A percentile compares a stretch with the other conserved stretches of the same genome.
Conservation (phyloP, 2,888 invertebrate species). For the Drosophila gaucha region DNA sequence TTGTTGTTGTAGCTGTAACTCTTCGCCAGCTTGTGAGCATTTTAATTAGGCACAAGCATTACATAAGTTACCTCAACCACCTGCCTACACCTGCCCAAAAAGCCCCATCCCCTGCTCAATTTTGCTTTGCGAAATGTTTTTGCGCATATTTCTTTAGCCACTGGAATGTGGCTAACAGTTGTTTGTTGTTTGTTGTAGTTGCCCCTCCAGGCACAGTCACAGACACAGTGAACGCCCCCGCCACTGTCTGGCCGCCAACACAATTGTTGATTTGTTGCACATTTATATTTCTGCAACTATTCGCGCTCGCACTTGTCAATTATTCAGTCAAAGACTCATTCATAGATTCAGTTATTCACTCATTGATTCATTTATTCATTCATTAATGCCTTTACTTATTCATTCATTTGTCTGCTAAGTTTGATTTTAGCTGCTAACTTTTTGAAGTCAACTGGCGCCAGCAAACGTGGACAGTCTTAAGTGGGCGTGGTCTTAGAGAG, state of each 20-base stretch:
- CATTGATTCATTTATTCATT: not conserved
- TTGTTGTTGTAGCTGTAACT: slow-evolving; percentile 30
- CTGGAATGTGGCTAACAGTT: not conserved
- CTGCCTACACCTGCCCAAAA: slow-evolving; percentile 8
- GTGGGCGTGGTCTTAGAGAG: too few relatives aligned
- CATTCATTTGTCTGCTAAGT: too few relatives aligned
- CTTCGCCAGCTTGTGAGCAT: slow-evolving; percentile 23
- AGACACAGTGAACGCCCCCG: slow-evolving; percentile 51
- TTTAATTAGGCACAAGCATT: slow-evolving; percentile 65
- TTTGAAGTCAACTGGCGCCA: too few relatives aligned
- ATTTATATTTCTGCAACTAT: slow-evolving; percentile 47
- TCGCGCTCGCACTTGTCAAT: slow-evolving; percentile 53
- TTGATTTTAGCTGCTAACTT: too few relatives aligned
- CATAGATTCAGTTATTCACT: slow-evolving; percentile 31
- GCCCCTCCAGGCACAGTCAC: slow-evolving; percentile 23
- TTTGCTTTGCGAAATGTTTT: slow-evolving; percentile 36
- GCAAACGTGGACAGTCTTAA: not conserved
- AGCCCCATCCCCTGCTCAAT: slow-evolving; percentile 7
- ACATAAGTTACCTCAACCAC: slow-evolving; percentile 41
- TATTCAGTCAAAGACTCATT: slow-evolving; percentile 34
- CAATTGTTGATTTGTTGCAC: slow-evolving; percentile 20
- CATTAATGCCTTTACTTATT: not conserved
- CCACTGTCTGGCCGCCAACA: slow-evolving; percentile 37
- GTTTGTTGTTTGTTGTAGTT: not conserved
- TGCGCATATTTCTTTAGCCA: slow-evolving; percentile 38